These are phyloP conservation scores for Kryptopterus vitreolus DNA, from an alignment of 2,797 vertebrate genomes.

Conservation along the genomic window DNA sequence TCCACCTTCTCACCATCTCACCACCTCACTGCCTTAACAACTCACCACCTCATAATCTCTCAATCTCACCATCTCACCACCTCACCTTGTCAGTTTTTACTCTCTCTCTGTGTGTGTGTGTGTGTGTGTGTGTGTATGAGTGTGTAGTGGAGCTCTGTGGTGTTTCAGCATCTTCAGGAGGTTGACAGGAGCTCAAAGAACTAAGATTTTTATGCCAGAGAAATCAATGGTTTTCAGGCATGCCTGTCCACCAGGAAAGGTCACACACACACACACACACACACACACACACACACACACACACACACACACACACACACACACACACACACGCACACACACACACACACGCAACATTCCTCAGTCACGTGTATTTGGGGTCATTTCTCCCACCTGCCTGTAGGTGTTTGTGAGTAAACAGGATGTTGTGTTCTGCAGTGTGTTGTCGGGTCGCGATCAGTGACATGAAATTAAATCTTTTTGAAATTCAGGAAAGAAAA, in stretches of 20 bases:
- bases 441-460: too few relatives aligned
- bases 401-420: neutral
- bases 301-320: neutral
- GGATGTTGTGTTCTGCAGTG: neutral
- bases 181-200: neutral
- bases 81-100: neutral
- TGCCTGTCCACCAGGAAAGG: conserved; percentile 2
- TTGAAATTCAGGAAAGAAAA: too few relatives aligned
- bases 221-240: neutral
- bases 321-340: neutral
- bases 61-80: neutral
- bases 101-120: too few relatives aligned
- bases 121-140: too few relatives aligned
- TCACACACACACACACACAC: neutral
- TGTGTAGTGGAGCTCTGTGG: neutral
- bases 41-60: too few relatives aligned
- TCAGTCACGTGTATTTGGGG: neutral
- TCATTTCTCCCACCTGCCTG: neutral
- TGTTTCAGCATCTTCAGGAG: neutral
- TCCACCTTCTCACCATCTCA: too few relatives aligned
- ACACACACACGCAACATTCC: neutral
- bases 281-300: neutral
- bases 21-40: too few relatives aligned
- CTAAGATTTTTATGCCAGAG: neutral
- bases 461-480: too few relatives aligned